Evolutionary conservation across 2,888 invertebrate species (phyloP).

Genomic region (Coecobrya sp.): DNA sequence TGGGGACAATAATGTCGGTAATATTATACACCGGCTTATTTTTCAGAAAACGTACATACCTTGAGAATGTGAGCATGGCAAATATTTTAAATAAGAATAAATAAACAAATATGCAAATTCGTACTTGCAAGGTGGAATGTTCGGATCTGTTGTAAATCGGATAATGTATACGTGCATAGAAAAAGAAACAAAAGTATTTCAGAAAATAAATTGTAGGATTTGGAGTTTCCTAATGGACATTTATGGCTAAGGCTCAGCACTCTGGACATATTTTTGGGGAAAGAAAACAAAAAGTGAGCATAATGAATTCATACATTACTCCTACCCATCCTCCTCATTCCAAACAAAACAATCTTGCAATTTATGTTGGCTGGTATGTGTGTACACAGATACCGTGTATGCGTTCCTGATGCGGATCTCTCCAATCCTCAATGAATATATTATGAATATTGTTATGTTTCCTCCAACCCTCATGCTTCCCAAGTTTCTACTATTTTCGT

Average conservation of each 20-base stretch:
- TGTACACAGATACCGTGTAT: background rate
- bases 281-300: constrained; percentile 58
- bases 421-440: constrained; percentile 42
- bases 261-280: constrained; percentile 32
- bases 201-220: constrained; percentile 60
- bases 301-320: constrained; percentile 60
- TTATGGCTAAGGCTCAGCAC: constrained; percentile 57
- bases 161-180: background rate
- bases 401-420: constrained; percentile 37
- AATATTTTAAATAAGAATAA: constrained; percentile 33
- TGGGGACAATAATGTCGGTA: constrained; percentile 15
- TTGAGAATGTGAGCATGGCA: constrained; percentile 15
- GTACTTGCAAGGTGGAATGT: background rate
- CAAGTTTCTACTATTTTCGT: constrained; percentile 22
- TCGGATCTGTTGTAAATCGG: background rate
- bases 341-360: constrained; percentile 54
- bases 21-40: background rate
- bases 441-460: constrained; percentile 52
- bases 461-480: background rate
- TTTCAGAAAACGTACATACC: constrained; percentile 3
- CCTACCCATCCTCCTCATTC: background rate
- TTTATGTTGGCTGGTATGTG: constrained; percentile 43
- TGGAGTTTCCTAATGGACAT: constrained; percentile 54
- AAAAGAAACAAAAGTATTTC: constrained; percentile 2
- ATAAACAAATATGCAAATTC: constrained; percentile 58